These are phyloP conservation scores for Volucella bombylans DNA, from an alignment of 2,888 invertebrate genomes.

Conservation along the genomic window DNA sequence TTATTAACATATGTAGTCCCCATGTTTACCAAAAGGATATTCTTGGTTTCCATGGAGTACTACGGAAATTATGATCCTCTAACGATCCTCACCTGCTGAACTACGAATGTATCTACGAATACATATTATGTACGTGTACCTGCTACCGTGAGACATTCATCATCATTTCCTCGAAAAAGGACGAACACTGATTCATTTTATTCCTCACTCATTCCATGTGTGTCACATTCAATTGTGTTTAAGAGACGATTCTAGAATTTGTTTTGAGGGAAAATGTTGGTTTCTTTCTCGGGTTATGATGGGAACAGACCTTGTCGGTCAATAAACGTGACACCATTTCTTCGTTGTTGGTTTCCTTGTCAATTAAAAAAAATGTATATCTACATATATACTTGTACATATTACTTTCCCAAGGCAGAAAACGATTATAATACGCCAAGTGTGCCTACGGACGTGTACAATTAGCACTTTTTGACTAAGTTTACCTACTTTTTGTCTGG, in stretches of 20 bases:
- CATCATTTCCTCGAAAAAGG: slow-evolving; percentile 51
- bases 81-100: slow-evolving; percentile 25
- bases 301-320: neutral
- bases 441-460: slow-evolving; percentile 16
- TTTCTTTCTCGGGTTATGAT: neutral
- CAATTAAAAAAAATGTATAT: neutral
- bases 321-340: no score
- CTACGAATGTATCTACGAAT: slow-evolving; percentile 33
- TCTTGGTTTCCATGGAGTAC: slow-evolving; percentile 1
- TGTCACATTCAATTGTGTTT: no score
- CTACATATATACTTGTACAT: neutral
- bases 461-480: slow-evolving; percentile 39
- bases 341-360: neutral
- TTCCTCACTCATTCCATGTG: no score
- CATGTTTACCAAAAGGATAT: slow-evolving; percentile 14
- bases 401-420: slow-evolving; percentile 17
- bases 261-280: slow-evolving; percentile 17
- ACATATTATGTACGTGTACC: neutral
- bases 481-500: slow-evolving; percentile 43
- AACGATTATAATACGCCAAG: slow-evolving; percentile 24
- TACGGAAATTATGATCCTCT: neutral
- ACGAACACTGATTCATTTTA: slow-evolving; percentile 8
- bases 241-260: neutral
- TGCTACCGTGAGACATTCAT: neutral
- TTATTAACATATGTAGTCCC: slow-evolving; percentile 8